Evolutionary conservation across 2,888 invertebrate genomes (phyloP).

Genomic region (Eupithecia inturbata): DNA sequence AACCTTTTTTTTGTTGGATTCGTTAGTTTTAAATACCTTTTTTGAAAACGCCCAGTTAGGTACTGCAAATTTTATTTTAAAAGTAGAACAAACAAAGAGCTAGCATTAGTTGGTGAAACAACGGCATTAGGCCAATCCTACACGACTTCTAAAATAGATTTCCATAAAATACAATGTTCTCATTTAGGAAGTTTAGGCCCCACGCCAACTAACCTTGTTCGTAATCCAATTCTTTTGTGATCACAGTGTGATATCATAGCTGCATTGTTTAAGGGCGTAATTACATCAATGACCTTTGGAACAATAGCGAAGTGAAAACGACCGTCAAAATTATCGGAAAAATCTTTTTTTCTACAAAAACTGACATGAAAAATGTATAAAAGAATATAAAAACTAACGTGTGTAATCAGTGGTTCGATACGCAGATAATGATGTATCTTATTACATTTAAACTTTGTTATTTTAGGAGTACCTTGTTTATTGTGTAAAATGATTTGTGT

Average conservation of each 20-base stretch:
- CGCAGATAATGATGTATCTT: background rate
- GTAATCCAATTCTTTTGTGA: slow-evolving; percentile 44
- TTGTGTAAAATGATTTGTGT: no score
- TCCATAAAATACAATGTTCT: slow-evolving; percentile 9
- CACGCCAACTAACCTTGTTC: slow-evolving; percentile 41
- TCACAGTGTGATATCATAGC: slow-evolving; percentile 30
- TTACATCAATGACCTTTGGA: slow-evolving; percentile 46
- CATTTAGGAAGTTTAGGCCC: slow-evolving; percentile 31
- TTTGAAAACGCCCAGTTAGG: no score
- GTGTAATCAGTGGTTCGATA: background rate
- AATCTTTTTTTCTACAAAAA: slow-evolving; percentile 23
- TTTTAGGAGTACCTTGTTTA: background rate
- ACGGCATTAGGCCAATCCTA: slow-evolving; percentile 8
- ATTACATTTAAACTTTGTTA: background rate
- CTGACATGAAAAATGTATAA: slow-evolving; percentile 16
- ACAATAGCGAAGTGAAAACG: slow-evolving; percentile 43
- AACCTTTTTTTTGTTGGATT: no score
- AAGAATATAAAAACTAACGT: background rate
- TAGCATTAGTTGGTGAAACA: no score
- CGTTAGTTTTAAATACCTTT: no score
- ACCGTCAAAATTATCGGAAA: slow-evolving; percentile 34
- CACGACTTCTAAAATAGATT: background rate
- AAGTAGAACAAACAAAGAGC: background rate
- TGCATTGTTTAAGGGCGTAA: slow-evolving; percentile 40
- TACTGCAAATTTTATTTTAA: background rate